Conservation (phyloP, 2,113 vertebrate species). For the Terrapene triunguis region DNA sequence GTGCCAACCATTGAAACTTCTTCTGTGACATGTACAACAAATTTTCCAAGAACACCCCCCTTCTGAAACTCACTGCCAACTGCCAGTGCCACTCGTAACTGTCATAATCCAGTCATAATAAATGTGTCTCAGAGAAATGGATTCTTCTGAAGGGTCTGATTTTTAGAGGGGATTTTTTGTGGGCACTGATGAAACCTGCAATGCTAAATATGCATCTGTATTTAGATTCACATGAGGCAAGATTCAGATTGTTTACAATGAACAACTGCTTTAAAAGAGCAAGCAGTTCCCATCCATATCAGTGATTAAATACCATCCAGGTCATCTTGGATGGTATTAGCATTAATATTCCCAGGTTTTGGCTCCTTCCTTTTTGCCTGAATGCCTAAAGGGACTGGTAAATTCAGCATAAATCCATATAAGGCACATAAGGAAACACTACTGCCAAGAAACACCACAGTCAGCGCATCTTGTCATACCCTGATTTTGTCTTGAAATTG, state of each 20-base stretch:
- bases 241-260: neutral
- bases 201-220: neutral
- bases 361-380: neutral
- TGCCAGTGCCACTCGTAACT: neutral
- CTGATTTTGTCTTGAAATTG: neutral
- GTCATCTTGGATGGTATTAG: neutral
- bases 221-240: neutral
- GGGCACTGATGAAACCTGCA: neutral
- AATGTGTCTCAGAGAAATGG: neutral
- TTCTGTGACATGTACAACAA: neutral
- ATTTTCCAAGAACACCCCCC: neutral
- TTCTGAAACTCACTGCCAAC: neutral
- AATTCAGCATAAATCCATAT: neutral
- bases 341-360: slow-evolving; percentile 22
- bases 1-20: neutral
- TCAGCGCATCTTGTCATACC: neutral
- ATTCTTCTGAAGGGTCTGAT: neutral
- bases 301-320: slow-evolving; percentile 5
- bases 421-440: neutral
- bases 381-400: neutral
- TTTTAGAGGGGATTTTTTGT: neutral
- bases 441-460: neutral
- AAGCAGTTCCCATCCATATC: slow-evolving; percentile 20
- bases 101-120: neutral
- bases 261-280: neutral